A percentile compares a stretch with the other conserved stretches of the same genome.
phyloP scores from a whole-genome alignment of 2,888 invertebrate species.

The Gastracanthus pulcherrimus region DNA sequence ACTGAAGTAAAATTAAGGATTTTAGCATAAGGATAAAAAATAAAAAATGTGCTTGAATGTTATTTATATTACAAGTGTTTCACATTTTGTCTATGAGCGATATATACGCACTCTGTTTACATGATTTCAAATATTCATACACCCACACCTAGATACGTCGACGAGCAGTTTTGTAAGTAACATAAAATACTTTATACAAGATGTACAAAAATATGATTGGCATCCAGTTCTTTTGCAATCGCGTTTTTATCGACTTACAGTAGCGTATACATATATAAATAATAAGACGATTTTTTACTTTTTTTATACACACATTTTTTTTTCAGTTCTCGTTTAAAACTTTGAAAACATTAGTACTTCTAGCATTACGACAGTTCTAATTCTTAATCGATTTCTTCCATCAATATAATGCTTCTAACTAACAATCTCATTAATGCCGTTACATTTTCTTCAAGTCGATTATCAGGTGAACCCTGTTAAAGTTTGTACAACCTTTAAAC shows the following conservation, averaged over 20 bases:
- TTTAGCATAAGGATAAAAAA: slow-evolving; percentile 24
- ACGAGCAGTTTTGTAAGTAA: slow-evolving; percentile 57
- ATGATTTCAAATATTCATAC: slow-evolving; percentile 49
- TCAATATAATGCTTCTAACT: slow-evolving; percentile 25
- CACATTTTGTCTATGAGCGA: slow-evolving; percentile 52
- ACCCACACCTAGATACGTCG: slow-evolving; percentile 49
- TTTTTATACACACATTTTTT: slow-evolving; percentile 46
- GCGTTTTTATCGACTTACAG: slow-evolving; percentile 41
- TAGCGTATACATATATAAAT: slow-evolving; percentile 53
- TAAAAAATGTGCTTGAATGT: slow-evolving; percentile 43
- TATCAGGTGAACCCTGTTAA: slow-evolving; percentile 42
- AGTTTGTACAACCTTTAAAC: slow-evolving; percentile 55
- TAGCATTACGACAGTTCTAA: slow-evolving; percentile 36
- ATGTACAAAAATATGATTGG: slow-evolving; percentile 67
- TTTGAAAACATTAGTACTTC: slow-evolving; percentile 33
- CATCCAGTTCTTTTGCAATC: slow-evolving; percentile 56
- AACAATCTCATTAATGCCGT: slow-evolving; percentile 34
- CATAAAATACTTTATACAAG: slow-evolving; percentile 66
- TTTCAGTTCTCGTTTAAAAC: slow-evolving; percentile 42
- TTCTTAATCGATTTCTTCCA: slow-evolving; percentile 29
- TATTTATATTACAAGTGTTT: slow-evolving; percentile 58
- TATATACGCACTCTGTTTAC: slow-evolving; percentile 47
- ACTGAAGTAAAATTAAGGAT: too few relatives aligned
- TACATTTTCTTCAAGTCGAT: slow-evolving; percentile 44
- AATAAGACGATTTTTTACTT: slow-evolving; percentile 33